Conservation (phyloP, 2,888 invertebrate genomes). For the Slavum lentiscoides region DNA sequence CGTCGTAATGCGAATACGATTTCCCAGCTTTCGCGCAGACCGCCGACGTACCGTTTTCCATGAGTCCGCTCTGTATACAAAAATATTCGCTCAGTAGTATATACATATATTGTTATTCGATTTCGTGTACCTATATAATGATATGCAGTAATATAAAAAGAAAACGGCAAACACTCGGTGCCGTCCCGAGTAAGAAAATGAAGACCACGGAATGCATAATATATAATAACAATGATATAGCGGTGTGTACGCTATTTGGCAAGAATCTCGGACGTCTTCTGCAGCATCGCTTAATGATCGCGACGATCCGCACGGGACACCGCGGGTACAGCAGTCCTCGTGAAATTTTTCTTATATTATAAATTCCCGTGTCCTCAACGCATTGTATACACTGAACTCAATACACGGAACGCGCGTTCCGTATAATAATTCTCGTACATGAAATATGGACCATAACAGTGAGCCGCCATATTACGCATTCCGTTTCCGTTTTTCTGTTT, state of each 20-base stretch:
- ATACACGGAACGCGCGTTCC: too few species aligned
- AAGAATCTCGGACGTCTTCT: conserved; percentile 15
- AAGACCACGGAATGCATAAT: conserved; percentile 22
- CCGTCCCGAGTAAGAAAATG: conserved; percentile 12
- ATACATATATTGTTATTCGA: conserved; percentile 10
- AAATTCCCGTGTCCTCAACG: neutral
- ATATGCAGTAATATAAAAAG: neutral
- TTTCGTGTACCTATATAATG: neutral
- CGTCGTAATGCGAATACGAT: conserved; percentile 43
- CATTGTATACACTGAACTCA: too few species aligned
- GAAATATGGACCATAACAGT: too few species aligned
- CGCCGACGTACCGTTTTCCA: neutral
- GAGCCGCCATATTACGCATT: too few species aligned
- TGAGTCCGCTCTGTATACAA: too few species aligned
- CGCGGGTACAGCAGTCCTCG: neutral
- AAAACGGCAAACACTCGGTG: conserved; percentile 10
- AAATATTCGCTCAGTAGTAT: too few species aligned
- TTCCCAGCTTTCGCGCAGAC: conserved; percentile 7
- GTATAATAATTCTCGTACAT: too few species aligned
- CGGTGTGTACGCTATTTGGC: conserved; percentile 10
- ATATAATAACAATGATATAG: too few species aligned
- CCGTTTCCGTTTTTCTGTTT: too few species aligned
- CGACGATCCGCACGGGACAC: neutral
- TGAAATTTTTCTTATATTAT: neutral
- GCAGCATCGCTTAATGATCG: neutral